Conservation (phyloP, 2,113 vertebrate genomes). For the Protobothrops mucrosquamatus region DNA sequence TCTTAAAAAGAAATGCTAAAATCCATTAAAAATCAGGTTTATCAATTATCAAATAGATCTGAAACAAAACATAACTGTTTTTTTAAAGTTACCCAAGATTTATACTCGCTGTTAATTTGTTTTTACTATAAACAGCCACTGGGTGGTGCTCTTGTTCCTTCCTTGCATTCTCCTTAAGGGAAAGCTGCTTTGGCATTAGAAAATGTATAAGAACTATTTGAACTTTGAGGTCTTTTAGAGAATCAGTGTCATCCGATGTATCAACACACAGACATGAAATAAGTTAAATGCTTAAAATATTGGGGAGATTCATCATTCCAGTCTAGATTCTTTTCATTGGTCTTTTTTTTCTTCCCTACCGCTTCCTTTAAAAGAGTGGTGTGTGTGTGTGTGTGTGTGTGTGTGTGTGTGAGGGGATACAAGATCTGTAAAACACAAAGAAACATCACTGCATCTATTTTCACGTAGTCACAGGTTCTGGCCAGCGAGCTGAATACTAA, state of each 20-base stretch:
- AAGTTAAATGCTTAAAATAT: constrained; percentile 38
- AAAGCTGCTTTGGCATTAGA: neutral
- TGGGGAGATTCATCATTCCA: constrained; percentile 43
- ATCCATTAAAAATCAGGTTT: neutral
- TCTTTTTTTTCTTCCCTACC: neutral
- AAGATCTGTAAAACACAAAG: constrained; percentile 18
- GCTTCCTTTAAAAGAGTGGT: neutral
- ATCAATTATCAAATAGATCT: neutral
- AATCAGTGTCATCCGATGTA: neutral
- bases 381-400: too few species aligned
- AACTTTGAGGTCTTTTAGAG: neutral
- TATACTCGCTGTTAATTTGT: rapidly evolving
- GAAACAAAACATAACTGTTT: neutral
- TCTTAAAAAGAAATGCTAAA: neutral
- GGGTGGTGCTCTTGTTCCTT: constrained; percentile 53
- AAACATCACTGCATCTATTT: constrained; percentile 17
- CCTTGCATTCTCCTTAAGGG: neutral
- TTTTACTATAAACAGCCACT: rapidly evolving
- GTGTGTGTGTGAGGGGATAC: neutral
- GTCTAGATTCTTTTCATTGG: neutral
- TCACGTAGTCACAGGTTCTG: rapidly evolving
- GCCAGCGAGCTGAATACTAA: neutral
- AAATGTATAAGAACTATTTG: neutral
- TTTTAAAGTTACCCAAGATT: neutral
- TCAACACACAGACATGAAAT: neutral